A percentile compares a stretch with the other conserved stretches of the same genome.
Evolutionary conservation across 2,797 vertebrate genomes (phyloP).

Genomic region (Phaenicophaeus curvirostris): DNA sequence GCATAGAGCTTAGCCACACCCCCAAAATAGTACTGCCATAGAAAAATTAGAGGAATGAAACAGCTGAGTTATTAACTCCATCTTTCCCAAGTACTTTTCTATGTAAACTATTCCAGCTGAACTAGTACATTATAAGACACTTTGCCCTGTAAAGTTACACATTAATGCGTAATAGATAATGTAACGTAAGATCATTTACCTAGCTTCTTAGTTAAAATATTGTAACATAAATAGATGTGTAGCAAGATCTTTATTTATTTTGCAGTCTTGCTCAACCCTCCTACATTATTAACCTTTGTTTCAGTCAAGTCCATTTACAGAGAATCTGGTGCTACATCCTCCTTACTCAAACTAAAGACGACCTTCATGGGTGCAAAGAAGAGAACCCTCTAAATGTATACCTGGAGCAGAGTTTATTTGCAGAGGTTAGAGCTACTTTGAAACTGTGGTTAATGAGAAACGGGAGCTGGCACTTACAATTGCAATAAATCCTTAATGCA

Average conservation of each 20-base stretch:
- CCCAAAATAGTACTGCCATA: background rate
- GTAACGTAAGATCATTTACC: background rate
- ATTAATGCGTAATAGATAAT: background rate
- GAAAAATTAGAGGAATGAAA: background rate
- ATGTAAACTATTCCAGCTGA: background rate
- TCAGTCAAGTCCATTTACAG: background rate
- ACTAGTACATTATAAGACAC: background rate
- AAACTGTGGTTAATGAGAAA: background rate
- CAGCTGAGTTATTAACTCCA: background rate
- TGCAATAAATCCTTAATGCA: background rate
- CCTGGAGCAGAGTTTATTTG: background rate
- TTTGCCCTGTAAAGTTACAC: background rate
- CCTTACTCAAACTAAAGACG: background rate
- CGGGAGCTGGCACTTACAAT: background rate
- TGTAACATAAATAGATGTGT: background rate
- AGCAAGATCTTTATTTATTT: background rate
- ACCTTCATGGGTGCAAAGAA: background rate
- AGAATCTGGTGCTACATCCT: background rate
- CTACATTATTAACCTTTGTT: background rate
- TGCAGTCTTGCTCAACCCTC: background rate
- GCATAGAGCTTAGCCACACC: background rate
- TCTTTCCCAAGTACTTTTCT: background rate
- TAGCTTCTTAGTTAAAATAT: background rate
- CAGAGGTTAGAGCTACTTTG: background rate
- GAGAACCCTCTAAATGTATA: rapidly evolving